These are phyloP conservation scores for Epinotia brunnichana DNA, from an alignment of 2,888 invertebrate genomes.

Conservation along the genomic window DNA sequence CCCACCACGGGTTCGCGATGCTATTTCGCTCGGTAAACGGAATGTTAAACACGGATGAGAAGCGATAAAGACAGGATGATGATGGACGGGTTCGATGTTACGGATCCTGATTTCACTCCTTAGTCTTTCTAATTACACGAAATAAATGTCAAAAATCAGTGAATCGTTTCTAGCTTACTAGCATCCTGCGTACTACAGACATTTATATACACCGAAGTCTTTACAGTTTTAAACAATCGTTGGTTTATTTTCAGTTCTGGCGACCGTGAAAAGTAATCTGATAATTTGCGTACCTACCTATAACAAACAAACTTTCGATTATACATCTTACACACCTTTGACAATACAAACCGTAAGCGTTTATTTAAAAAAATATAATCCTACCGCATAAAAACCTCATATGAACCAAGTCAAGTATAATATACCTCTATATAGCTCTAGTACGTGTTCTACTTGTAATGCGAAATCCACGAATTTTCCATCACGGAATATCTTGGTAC, in stretches of 20 bases:
- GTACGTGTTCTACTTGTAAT: neutral
- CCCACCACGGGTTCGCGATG: constrained; percentile 66
- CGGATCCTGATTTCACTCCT: neutral
- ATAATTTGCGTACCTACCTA: no score
- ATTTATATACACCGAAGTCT: no score
- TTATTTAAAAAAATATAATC: neutral
- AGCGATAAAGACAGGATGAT: constrained; percentile 23
- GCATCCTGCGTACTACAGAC: neutral
- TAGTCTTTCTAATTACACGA: neutral
- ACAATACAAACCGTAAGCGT: neutral
- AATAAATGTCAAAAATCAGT: neutral
- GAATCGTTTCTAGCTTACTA: neutral
- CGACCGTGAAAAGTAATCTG: no score
- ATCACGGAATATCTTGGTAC: constrained; percentile 36
- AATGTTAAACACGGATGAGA: constrained; percentile 35
- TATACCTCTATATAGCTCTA: no score
- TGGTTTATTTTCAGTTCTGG: neutral
- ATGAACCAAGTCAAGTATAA: neutral
- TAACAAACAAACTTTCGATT: no score
- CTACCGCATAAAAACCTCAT: neutral
- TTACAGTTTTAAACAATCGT: neutral
- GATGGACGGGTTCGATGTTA: constrained; percentile 8
- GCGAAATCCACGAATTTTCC: constrained; percentile 33
- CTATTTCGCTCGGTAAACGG: constrained; percentile 49
- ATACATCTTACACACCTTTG: no score